These are phyloP conservation scores for Hirtodrosophila trivittata DNA, from an alignment of 2,888 invertebrate species.

Conservation along the genomic window DNA sequence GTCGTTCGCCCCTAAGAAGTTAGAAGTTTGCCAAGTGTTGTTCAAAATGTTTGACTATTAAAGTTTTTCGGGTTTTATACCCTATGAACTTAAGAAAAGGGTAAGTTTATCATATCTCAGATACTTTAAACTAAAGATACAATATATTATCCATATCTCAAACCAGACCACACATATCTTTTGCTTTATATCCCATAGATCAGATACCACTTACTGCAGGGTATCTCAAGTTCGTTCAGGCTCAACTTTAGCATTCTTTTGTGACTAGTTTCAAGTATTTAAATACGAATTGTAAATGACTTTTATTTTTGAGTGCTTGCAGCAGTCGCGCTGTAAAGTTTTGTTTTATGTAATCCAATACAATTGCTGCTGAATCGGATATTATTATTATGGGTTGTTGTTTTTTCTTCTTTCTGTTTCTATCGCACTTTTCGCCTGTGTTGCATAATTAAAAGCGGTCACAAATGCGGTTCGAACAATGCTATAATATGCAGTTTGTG, in stretches of 20 bases:
- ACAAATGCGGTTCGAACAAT: constrained; percentile 37
- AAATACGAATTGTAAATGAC: constrained; percentile 1
- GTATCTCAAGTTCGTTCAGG: background rate
- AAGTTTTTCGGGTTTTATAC: background rate
- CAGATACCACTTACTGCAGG: background rate
- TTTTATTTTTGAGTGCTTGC: background rate
- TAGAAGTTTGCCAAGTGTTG: constrained; percentile 1
- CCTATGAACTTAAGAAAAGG: background rate
- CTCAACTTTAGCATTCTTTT: background rate
- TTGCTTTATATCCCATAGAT: no score
- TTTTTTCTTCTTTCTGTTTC: constrained; percentile 12
- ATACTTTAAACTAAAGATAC: no score
- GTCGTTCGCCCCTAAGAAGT: constrained; percentile 3
- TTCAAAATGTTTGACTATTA: constrained; percentile 4
- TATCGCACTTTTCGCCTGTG: constrained; percentile 18
- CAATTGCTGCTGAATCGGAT: constrained; percentile 7
- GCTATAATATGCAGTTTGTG: constrained; percentile 58
- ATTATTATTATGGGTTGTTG: constrained; percentile 2
- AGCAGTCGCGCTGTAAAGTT: background rate
- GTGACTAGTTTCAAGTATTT: background rate
- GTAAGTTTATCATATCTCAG: no score
- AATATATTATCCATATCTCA: no score
- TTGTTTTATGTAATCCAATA: constrained; percentile 27
- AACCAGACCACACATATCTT: no score
- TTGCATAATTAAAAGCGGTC: constrained; percentile 59